Percentiles rank a stretch among this genome's conserved stretches.
phyloP scores from a whole-genome alignment of 2,113 vertebrate species.

The Dolichotis patagonum region DNA sequence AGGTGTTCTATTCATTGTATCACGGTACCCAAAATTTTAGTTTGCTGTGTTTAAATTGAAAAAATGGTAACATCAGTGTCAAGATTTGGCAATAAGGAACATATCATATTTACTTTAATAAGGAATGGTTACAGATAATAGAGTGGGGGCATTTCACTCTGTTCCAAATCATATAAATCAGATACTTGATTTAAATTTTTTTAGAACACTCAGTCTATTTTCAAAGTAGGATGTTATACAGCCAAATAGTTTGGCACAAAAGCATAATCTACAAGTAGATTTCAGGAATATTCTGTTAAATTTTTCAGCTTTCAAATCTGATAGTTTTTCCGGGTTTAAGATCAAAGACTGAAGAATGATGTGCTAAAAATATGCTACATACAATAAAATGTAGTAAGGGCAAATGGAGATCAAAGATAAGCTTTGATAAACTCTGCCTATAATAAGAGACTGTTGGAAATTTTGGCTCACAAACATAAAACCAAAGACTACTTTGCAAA shows the following conservation, averaged over 20 bases:
- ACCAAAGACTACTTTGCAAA: not conserved
- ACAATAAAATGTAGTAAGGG: not conserved
- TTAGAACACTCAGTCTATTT: constrained; percentile 9
- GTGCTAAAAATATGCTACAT: not conserved
- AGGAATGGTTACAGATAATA: not conserved
- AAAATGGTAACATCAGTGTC: not conserved
- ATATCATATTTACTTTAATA: not conserved
- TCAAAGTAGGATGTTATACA: not conserved
- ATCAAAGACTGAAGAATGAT: constrained; percentile 4
- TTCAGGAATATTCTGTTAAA: not conserved
- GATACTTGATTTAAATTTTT: constrained; percentile 48
- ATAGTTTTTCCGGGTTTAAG: not conserved
- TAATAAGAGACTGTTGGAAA: not conserved
- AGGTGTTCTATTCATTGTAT: not conserved
- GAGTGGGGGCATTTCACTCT: not conserved
- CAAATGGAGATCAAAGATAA: not conserved
- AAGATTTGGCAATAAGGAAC: not conserved
- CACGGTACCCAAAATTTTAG: not conserved
- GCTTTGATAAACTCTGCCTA: not conserved
- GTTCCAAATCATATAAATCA: not conserved
- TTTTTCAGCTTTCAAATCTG: not conserved
- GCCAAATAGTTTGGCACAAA: not conserved
- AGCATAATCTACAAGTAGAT: not conserved
- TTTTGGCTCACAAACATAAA: not conserved
- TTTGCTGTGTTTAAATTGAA: constrained; percentile 27